Evolutionary conservation across 2,113 vertebrate species (phyloP), one percentile per base, ranked within the genome.

Genomic region (Syngnathus typhle): DNA sequence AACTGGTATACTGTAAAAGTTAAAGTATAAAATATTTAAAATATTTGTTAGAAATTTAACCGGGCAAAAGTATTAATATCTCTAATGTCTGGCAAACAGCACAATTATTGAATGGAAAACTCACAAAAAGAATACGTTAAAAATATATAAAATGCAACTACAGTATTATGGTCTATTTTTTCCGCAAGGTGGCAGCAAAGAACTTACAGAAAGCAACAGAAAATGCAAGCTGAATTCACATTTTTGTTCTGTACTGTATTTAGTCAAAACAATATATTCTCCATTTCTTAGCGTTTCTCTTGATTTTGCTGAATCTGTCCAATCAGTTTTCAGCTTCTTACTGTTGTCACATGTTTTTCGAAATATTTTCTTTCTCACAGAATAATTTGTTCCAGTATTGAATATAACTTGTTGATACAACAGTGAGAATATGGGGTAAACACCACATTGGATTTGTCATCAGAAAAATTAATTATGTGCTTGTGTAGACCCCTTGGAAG

Each of bases 181-280:
- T 75, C 88, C 89, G 81, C 82, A 67, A 76, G 89, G 61, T 78
- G 87, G 80, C 86, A 88, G 73, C 58, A 89, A 73, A 54, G n/a
- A 65, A 47, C 51, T 32, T 59, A 44, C 41, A 7, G 59, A 68
- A 13, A 3, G 27, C 3, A 69, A 27, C 39, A 36, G 27, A 23
- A 36, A 47, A 47, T 47, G 44, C 44, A 46, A 46, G 44, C 13
- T 41, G 11, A 47, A 47, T 47, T 16, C 4, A 16, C 2, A 10
- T 43, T 43, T 43, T 43, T 43, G 41, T 43, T 43, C 41, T 9
- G 41, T 2, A 43, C 8, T 11, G 8, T 10, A 43, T 15, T 46
- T 46, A 46, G 4, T 15, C 44, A 46, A 46, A 46, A 46, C 44
- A 46, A 46, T 15, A 39, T 43, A 43, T 15, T 13, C 12, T 15